phyloP scores from a whole-genome alignment of 1,140 invertebrate genomes.

The Drosophila eugracilis region DNA sequence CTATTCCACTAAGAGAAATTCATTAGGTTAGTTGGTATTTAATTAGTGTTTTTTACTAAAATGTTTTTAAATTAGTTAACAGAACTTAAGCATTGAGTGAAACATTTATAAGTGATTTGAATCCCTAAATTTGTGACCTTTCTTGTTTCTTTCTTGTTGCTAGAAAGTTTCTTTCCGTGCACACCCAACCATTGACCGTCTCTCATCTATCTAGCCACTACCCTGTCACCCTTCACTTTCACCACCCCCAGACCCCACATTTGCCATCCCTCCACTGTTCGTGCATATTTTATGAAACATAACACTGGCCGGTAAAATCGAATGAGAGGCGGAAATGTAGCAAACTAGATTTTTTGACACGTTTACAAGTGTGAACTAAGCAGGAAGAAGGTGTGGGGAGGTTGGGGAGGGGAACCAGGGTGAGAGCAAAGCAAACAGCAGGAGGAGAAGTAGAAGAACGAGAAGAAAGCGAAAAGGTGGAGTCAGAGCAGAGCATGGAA shows the following conservation, averaged over 20 bases:
- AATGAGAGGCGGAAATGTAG: slow-evolving; percentile 34
- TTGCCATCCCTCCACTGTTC: too few species aligned
- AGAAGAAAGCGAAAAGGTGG: background rate
- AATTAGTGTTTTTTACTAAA: too few species aligned
- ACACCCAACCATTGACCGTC: slow-evolving; percentile 9
- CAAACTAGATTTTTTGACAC: slow-evolving; percentile 72
- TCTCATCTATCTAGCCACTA: background rate
- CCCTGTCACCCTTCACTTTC: background rate
- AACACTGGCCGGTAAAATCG: slow-evolving; percentile 37
- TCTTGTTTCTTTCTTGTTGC: too few species aligned
- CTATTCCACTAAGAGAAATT: slow-evolving; percentile 10
- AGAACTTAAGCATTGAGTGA: too few species aligned
- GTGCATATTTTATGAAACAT: slow-evolving; percentile 72
- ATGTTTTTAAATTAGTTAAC: too few species aligned
- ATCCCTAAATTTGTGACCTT: too few species aligned
- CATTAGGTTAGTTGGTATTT: too few species aligned
- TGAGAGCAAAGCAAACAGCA: background rate
- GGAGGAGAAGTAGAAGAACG: background rate
- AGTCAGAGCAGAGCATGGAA: slow-evolving; percentile 25
- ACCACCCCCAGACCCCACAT: too few species aligned
- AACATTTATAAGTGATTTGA: too few species aligned
- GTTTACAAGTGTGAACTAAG: slow-evolving; percentile 49
- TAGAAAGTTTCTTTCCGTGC: background rate
- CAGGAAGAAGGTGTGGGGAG: background rate
- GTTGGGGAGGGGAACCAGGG: background rate